Evolutionary conservation across 1,140 invertebrate genomes (phyloP).

Genomic region (Pseudachorutes palmiensis): DNA sequence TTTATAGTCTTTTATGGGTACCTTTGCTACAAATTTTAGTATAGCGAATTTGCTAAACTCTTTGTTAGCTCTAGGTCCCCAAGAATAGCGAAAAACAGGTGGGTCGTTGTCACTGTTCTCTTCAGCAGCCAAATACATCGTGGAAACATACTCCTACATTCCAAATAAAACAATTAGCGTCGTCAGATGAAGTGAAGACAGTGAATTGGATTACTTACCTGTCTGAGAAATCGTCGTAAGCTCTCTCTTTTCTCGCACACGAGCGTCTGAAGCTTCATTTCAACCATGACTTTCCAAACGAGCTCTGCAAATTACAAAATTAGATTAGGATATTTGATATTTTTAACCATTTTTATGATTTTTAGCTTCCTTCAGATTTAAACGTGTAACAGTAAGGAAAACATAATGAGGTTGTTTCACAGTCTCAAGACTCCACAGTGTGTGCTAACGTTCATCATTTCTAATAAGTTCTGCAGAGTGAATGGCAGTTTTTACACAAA

Average conservation of each 20-base stretch:
- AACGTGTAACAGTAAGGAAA: constrained; percentile 23
- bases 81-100: constrained; percentile 18
- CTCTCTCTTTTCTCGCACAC: constrained; percentile 15
- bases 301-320: constrained; percentile 8
- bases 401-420: not conserved
- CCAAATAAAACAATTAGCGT: not conserved
- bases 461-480: not conserved
- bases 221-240: constrained; percentile 28
- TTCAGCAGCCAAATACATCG: constrained; percentile 22
- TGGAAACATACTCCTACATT: constrained; percentile 26
- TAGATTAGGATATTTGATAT: not conserved
- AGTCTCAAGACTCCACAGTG: not conserved
- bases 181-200: not conserved
- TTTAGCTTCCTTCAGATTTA: constrained; percentile 18
- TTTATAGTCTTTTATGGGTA: no score
- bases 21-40: constrained; percentile 31
- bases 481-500: no score
- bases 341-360: not conserved
- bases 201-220: constrained; percentile 15
- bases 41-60: constrained; percentile 32
- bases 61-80: constrained; percentile 30
- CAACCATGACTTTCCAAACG: constrained; percentile 18
- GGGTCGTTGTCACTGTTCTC: constrained; percentile 20
- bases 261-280: constrained; percentile 12
- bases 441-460: not conserved